Conservation (phyloP, 2,888 invertebrate species). For the Pyrrhosoma nymphula region DNA sequence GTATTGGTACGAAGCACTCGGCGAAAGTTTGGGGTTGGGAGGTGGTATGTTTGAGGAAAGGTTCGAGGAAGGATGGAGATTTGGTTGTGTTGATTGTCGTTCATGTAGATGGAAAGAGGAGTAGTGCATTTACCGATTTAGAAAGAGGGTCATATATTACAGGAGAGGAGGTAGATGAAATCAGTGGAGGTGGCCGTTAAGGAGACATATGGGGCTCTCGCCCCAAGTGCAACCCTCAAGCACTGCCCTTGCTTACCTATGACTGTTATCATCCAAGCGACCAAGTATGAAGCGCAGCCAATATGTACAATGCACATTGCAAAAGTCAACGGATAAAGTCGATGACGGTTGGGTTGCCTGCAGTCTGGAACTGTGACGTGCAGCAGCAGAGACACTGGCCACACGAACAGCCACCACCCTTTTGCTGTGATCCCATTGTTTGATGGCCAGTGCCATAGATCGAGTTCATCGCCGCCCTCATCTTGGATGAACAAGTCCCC, state of each 20-base stretch:
- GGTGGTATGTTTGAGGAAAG: too few relatives aligned
- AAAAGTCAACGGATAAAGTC: conserved; percentile 86
- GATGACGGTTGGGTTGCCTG: conserved; percentile 77
- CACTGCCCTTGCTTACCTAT: conserved; percentile 81
- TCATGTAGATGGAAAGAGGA: too few relatives aligned
- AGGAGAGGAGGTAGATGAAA: too few relatives aligned
- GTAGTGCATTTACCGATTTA: too few relatives aligned
- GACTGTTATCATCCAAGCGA: conserved; percentile 91
- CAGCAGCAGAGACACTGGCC: conserved; percentile 87
- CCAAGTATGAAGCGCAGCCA: conserved; percentile 88
- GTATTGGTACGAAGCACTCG: too few relatives aligned
- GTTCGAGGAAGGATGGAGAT: too few relatives aligned
- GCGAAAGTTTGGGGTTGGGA: too few relatives aligned
- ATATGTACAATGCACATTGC: conserved; percentile 91
- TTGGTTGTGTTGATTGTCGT: too few relatives aligned
- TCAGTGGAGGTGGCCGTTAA: too few relatives aligned
- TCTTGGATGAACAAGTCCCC: neutral
- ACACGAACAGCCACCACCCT: conserved; percentile 84
- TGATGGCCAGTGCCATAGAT: conserved; percentile 71
- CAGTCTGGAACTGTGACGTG: conserved; percentile 90
- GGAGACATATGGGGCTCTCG: too few relatives aligned
- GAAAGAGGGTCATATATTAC: too few relatives aligned
- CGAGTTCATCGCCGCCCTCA: neutral
- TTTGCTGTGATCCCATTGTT: conserved; percentile 70
- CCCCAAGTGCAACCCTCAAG: too few relatives aligned